A percentile compares a stretch with the other conserved stretches of the same genome.
These are phyloP conservation scores for Lemur catta DNA, from an alignment of 2,797 vertebrate genomes.

Conservation along the genomic window DNA sequence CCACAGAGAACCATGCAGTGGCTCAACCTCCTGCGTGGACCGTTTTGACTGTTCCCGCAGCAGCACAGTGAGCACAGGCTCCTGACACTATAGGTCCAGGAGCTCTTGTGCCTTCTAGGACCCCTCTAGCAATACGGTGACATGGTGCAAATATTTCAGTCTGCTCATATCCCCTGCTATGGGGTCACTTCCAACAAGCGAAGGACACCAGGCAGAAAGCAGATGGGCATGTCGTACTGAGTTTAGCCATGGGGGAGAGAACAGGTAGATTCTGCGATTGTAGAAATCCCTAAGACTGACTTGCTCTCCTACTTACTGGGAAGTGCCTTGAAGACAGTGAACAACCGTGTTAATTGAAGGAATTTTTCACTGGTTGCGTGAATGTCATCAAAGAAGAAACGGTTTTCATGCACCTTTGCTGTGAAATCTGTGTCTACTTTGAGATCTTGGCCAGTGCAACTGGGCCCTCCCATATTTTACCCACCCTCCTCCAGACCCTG, in stretches of 20 bases:
- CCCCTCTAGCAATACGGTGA: too few relatives aligned
- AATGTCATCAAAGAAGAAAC: background rate
- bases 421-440: background rate
- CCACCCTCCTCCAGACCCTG: too few relatives aligned
- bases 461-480: too few relatives aligned
- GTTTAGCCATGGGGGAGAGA: background rate
- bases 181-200: too few relatives aligned
- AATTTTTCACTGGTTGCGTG: background rate
- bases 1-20: background rate
- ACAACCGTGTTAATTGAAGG: background rate
- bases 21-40: fast-evolving
- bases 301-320: too few relatives aligned
- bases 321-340: too few relatives aligned
- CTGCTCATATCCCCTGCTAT: background rate
- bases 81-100: background rate
- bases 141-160: background rate
- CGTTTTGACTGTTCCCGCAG: background rate
- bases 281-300: background rate
- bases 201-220: background rate
- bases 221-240: background rate
- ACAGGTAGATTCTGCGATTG: background rate
- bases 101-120: background rate
- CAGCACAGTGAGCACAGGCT: background rate
- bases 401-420: background rate
- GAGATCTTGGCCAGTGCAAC: too few relatives aligned